A percentile compares a stretch with the other conserved stretches of the same genome.
phyloP scores from a whole-genome alignment of 2,113 vertebrate genomes.

The Condylura cristata region DNA sequence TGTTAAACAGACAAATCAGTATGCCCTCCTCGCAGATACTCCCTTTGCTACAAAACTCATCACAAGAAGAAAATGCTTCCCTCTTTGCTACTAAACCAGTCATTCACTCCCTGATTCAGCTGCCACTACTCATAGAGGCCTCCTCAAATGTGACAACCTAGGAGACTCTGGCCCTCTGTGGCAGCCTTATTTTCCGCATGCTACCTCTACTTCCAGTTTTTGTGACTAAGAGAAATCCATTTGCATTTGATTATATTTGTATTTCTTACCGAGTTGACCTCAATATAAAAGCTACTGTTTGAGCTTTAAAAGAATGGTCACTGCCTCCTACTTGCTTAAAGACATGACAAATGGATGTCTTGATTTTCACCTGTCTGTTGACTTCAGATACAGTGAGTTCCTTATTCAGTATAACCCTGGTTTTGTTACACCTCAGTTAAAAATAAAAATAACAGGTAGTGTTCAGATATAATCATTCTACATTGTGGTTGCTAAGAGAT shows the following conservation, averaged over 20 bases:
- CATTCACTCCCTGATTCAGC: not conserved
- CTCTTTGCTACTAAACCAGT: not conserved
- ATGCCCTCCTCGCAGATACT: not conserved
- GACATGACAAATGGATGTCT: not conserved
- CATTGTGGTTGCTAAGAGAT: not conserved
- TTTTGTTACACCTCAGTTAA: slow-evolving; percentile 27
- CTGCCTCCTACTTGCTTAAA: not conserved
- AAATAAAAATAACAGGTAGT: not conserved
- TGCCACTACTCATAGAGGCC: not conserved
- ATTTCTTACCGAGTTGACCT: not conserved
- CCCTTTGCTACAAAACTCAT: not conserved
- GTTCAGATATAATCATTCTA: not conserved
- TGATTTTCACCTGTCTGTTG: slow-evolving; percentile 18
- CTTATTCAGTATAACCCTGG: not conserved
- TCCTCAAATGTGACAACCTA: not conserved
- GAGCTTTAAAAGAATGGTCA: not conserved
- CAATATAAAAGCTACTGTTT: not conserved
- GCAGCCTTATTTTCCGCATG: not conserved
- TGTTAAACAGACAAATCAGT: not conserved
- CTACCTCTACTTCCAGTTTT: not conserved
- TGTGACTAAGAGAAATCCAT: not conserved
- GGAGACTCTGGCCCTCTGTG: not conserved
- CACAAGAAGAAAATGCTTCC: not conserved
- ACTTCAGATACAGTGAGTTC: not conserved
- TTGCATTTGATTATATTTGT: not conserved